Evolutionary conservation across 2,888 invertebrate species (phyloP).

Genomic region (Mayetiola destructor): DNA sequence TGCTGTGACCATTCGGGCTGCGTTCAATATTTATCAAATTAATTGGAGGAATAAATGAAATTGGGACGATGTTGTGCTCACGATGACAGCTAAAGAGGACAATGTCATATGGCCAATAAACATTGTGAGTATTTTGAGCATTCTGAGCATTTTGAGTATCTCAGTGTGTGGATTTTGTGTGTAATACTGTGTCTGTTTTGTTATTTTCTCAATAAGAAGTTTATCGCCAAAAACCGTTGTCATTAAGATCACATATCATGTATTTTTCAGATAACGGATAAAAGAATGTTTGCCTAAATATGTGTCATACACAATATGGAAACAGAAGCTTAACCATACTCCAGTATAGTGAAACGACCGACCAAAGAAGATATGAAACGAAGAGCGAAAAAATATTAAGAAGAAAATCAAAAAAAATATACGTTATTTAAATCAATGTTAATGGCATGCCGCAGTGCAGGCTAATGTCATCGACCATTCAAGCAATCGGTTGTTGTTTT

Average conservation of each 20-base stretch:
- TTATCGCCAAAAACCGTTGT: conserved; percentile 11
- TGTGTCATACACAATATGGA: too few relatives aligned
- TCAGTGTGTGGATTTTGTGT: background rate
- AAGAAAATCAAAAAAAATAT: conserved; percentile 1
- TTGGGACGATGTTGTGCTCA: background rate
- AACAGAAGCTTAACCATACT: too few relatives aligned
- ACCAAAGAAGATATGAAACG: too few relatives aligned
- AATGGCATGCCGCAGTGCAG: conserved; percentile 12
- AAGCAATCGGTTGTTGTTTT: background rate
- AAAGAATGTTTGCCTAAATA: too few relatives aligned
- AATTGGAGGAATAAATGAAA: conserved; percentile 5
- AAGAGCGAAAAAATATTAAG: background rate
- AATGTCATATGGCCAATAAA: background rate
- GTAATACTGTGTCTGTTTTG: background rate
- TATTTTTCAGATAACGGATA: too few relatives aligned
- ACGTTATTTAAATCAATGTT: conserved; percentile 12
- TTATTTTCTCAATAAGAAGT: background rate
- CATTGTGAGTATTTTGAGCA: background rate
- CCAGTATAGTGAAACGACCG: too few relatives aligned
- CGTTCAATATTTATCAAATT: background rate
- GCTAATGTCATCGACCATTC: background rate
- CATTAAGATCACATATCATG: background rate
- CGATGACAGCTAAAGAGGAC: too few relatives aligned
- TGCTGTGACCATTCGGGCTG: background rate
- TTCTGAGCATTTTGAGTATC: background rate